A percentile compares a stretch with the other conserved stretches of the same genome.
Evolutionary conservation across 1,140 invertebrate species (phyloP).

Genomic region (Oryzaephilus surinamensis): DNA sequence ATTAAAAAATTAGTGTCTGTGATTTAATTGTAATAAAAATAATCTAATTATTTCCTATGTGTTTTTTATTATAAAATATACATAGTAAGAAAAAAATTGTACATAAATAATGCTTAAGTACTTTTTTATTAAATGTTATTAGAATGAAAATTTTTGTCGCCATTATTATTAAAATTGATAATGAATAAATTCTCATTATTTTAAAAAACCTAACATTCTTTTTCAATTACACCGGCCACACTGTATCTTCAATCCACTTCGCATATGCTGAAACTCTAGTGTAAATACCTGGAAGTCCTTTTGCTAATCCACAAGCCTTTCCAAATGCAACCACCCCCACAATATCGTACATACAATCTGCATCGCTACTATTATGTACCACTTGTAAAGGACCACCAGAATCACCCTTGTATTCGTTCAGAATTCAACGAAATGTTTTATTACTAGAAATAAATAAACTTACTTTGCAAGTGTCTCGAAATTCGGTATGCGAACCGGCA

Average conservation of each 20-base stretch:
- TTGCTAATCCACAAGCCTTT: slow-evolving; percentile 33
- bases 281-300: slow-evolving; percentile 43
- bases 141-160: too few relatives aligned
- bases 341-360: slow-evolving; percentile 41
- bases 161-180: too few relatives aligned
- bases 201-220: too few relatives aligned
- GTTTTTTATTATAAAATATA: too few relatives aligned
- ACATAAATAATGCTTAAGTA: too few relatives aligned
- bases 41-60: too few relatives aligned
- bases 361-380: slow-evolving; percentile 14
- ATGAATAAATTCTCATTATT: too few relatives aligned
- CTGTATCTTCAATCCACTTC: slow-evolving; percentile 42
- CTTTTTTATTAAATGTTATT: too few relatives aligned
- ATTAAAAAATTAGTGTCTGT: slow-evolving; percentile 33
- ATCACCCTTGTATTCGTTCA: too few relatives aligned
- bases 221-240: too few relatives aligned
- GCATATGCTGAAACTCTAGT: slow-evolving; percentile 44
- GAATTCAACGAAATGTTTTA: slow-evolving; percentile 1
- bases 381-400: slow-evolving; percentile 41
- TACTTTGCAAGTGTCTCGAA: slow-evolving; percentile 38
- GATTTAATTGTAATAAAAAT: slow-evolving; percentile 29
- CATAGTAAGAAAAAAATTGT: too few relatives aligned
- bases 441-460: background rate
- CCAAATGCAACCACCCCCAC: slow-evolving; percentile 45
- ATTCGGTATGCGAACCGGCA: slow-evolving; percentile 43